Conservation (phyloP, 2,797 vertebrate species). For the Danionella dracula region DNA sequence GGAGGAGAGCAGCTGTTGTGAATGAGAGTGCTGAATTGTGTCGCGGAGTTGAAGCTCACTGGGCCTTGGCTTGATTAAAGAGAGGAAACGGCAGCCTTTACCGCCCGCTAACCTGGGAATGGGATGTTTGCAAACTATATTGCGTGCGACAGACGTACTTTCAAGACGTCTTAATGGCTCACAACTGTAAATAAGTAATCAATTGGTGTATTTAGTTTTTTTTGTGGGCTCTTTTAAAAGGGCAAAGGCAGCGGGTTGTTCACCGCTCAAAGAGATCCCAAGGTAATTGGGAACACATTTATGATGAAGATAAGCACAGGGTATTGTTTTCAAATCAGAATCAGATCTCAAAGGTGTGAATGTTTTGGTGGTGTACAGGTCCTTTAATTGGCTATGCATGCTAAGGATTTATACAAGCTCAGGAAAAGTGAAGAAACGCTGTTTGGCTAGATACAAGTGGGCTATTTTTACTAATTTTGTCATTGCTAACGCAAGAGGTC, state of each 20-base stretch:
- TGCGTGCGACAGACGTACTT: conserved; percentile 44
- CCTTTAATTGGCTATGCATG: background rate
- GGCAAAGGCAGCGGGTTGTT: conserved; percentile 54
- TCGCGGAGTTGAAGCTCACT: conserved; percentile 63
- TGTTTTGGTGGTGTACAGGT: conserved; percentile 1
- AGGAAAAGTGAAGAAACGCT: background rate
- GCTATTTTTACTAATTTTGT: too few relatives aligned
- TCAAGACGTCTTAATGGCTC: conserved; percentile 60
- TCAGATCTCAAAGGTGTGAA: background rate
- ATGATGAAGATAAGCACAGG: conserved; percentile 61
- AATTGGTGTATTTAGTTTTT: conserved; percentile 43
- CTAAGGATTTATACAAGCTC: conserved; percentile 33
- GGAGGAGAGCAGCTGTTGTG: conserved; percentile 74
- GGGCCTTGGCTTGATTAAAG: conserved; percentile 66
- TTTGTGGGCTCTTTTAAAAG: conserved; percentile 49
- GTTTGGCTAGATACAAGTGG: background rate
- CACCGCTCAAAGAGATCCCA: conserved; percentile 51
- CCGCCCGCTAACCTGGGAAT: conserved; percentile 53
- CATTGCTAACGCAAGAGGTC: too few relatives aligned
- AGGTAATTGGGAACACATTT: conserved; percentile 63
- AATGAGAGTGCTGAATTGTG: conserved; percentile 68
- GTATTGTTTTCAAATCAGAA: conserved; percentile 62
- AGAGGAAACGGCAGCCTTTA: conserved; percentile 58
- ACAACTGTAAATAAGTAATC: conserved; percentile 60
- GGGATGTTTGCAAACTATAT: conserved; percentile 64